Percentiles rank a stretch among this genome's conserved stretches.
phyloP scores from a whole-genome alignment of 2,888 invertebrate genomes.

The Pristionchus fissidentatus region DNA sequence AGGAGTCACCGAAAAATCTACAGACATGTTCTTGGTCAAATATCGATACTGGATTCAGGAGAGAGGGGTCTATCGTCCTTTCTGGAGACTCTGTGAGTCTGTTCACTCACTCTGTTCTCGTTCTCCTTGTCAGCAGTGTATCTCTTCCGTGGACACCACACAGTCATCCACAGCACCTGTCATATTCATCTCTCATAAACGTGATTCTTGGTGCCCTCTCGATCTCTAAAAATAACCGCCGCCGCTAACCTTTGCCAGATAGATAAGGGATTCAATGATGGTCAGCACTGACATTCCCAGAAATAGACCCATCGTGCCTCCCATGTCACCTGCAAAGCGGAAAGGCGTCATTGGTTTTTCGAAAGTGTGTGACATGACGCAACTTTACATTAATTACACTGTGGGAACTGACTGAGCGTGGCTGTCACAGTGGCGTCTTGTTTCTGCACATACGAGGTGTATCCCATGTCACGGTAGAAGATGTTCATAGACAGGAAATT shows the following conservation, averaged over 20 bases:
- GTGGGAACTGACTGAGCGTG: slow-evolving; percentile 51
- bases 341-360: not conserved
- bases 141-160: not conserved
- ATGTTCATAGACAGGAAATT: slow-evolving; percentile 60
- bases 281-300: slow-evolving; percentile 72
- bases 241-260: slow-evolving; percentile 8
- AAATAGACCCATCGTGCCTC: slow-evolving; percentile 73
- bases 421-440: slow-evolving; percentile 54
- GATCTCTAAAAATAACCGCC: not conserved
- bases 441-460: slow-evolving; percentile 62
- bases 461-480: slow-evolving; percentile 64
- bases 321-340: slow-evolving; percentile 62
- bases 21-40: no score
- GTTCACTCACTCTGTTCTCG: not conserved
- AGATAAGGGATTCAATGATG: slow-evolving; percentile 56
- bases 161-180: not conserved
- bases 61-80: no score
- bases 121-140: slow-evolving; percentile 14
- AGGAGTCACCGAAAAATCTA: no score
- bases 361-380: no score
- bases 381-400: not conserved
- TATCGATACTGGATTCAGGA: no score
- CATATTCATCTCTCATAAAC: not conserved
- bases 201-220: not conserved
- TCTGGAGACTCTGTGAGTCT: no score